Base-by-base conservation (phyloP, 2,888 invertebrate species). In the Lysandra coridon region DNA sequence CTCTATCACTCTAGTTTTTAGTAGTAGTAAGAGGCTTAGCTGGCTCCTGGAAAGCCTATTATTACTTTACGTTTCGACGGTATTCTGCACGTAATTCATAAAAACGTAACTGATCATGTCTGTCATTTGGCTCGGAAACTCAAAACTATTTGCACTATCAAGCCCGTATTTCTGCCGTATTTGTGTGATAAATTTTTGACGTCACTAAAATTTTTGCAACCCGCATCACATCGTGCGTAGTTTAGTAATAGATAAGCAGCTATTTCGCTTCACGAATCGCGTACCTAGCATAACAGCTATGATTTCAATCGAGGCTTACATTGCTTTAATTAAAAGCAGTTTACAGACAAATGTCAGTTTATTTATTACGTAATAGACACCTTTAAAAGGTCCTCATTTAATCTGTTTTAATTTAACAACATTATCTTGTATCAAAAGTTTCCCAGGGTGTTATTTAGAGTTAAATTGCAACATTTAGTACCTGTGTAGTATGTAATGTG, bases 401-500 rank as follows among this genome's bases (percentile, higher is more conserved):
- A 40, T 40, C 40, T 40, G 40, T 40, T 40, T 44, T 44, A 10
- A 44, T 10, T 44, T 44, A 44, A 44, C 10, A 0, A 44, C 44
- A 49, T 49, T 49, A 49, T 49, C 10, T 10, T 10, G 4, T 44
- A 44, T 33, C n/a, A 23, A 44, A 44, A 44, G 74, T 49, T 74
- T 44, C 44, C 23, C 49, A 23, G 75, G 74, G 75, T 53, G 49
- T 12, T 53, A 30, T 53, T 53, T 75, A 40, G 0, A 73, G 40
- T 6, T 73, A 73, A 69, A 73, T 40, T 40, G 23, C 75, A 23
- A 30, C 23, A 75, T 57, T 57, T 57, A 17, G 53, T 57, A 57
- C 17, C 53, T 53, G 53, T 4, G 76, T 79, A 75, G 78, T 79
- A 17, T 44, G 40, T 23, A 23, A 23, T 23, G 69, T 74, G 23